Evolutionary conservation across 2,113 vertebrate genomes (phyloP).

Genomic region (Chinchilla lanigera): DNA sequence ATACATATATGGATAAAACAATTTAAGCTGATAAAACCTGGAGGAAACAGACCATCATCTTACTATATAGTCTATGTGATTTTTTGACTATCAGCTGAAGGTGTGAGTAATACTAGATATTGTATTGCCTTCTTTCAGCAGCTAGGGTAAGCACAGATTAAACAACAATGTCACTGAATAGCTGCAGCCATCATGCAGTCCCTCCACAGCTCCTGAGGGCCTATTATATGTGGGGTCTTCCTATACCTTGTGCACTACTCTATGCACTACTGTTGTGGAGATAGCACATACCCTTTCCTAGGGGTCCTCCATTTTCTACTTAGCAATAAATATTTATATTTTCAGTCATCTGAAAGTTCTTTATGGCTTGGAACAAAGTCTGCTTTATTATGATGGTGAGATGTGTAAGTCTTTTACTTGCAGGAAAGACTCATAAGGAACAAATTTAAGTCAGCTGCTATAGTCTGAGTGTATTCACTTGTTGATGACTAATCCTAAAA

Average conservation of each 20-base stretch:
- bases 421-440: neutral
- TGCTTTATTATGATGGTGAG: neutral
- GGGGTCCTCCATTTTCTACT: neutral
- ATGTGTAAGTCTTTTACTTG: neutral
- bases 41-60: neutral
- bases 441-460: neutral
- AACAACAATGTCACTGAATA: neutral
- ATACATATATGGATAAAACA: neutral
- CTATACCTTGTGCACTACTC: rapidly evolving
- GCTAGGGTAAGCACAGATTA: neutral
- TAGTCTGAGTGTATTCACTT: neutral
- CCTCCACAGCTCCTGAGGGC: neutral
- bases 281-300: neutral
- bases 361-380: neutral
- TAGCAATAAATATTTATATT: neutral
- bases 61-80: neutral
- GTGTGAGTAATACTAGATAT: neutral
- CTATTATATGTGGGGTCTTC: neutral
- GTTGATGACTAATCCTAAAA: neutral
- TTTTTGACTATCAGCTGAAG: conserved; percentile 49
- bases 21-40: neutral
- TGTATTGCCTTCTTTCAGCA: neutral
- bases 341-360: neutral
- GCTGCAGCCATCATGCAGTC: neutral
- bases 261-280: neutral